Base-by-base conservation (phyloP, 2,113 vertebrate genomes). In the Lophotis ruficrista region DNA sequence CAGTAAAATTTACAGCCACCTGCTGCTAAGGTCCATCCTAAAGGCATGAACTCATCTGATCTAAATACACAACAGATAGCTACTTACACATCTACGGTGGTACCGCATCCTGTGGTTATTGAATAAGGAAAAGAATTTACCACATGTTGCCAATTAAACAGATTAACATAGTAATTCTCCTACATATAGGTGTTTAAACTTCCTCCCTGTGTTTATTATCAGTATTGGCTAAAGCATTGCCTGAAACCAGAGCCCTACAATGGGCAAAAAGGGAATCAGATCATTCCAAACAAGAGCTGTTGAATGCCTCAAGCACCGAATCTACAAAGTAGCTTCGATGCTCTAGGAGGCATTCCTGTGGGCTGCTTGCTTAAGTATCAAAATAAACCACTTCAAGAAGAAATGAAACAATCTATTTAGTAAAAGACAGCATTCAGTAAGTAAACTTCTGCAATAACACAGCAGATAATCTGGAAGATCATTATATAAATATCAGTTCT, bases 371-470 rank as follows among this genome's bases (percentile, higher is more conserved):
- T 91, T 57, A 87, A 91, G 68, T 37, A 91, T 27, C 24, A 77
- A 72, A 94, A 90, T 81, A 96, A 96, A 61, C n/a, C 23, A 65
- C 51, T 81, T 69, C 69, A 57, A 61, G 53, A 91, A 72, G 48
- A 91, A 84, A 78, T 25, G 4, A 76, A 94, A 82, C 79, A 57
- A 92, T 54, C 30, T 62, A 57, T 78, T 87, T 84, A 33, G 60
- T 75, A 71, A 89, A 93, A 91, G 35, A 84, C 21, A 75, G 61
- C 38, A 69, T 89, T 91, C 81, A 62, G 83, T 88, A 93, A 90
- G 95, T 81, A 89, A 92, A 89, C 33, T 50, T 54, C 43, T 6
- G 21, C 72, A 75, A 41, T 4, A 83, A 73, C 51, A 69, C 31
- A 89, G 83, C 60, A 81, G 93, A 88, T 50, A 88, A 92, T 88